phyloP scores from a whole-genome alignment of 1,140 invertebrate species.

The Platyscapa corneri region DNA sequence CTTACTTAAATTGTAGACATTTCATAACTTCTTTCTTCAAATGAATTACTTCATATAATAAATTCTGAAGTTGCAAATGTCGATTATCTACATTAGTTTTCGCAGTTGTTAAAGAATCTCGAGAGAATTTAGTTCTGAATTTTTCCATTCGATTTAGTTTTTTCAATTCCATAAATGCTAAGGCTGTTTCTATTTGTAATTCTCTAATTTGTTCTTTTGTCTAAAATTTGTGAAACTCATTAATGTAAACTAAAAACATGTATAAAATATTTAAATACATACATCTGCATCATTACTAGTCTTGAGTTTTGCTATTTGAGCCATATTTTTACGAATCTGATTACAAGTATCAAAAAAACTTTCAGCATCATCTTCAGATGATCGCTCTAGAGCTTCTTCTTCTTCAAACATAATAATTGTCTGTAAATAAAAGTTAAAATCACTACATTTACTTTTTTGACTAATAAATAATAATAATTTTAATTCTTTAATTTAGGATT shows the following conservation, averaged over 20 bases:
- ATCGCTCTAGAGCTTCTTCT: conserved; percentile 79
- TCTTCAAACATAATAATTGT: conserved; percentile 83
- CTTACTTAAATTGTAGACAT: conserved; percentile 92
- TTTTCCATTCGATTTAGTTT: conserved; percentile 94
- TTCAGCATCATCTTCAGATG: conserved; percentile 80
- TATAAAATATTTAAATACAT: conserved; percentile 54
- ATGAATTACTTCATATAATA: conserved; percentile 96
- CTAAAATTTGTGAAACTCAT: conserved; percentile 68
- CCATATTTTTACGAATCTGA: conserved; percentile 79
- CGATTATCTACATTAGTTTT: conserved; percentile 92
- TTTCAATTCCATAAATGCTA: conserved; percentile 87
- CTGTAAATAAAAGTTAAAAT: conserved; percentile 63
- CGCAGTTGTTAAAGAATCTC: conserved; percentile 85
- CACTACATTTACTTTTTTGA: not conserved
- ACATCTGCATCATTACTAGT: conserved; percentile 74
- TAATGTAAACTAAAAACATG: conserved; percentile 44
- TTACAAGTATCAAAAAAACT: conserved; percentile 82
- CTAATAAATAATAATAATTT: not conserved
- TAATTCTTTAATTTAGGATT: too few species aligned
- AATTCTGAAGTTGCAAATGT: conserved; percentile 93
- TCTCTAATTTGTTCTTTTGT: conserved; percentile 78
- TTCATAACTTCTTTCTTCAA: conserved; percentile 94
- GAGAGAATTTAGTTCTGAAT: conserved; percentile 85
- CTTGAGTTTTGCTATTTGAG: conserved; percentile 81
- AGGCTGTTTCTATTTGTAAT: conserved; percentile 81